phyloP scores from a whole-genome alignment of 64 coral and sea anemone species.

The Actinia tenebrosa region DNA sequence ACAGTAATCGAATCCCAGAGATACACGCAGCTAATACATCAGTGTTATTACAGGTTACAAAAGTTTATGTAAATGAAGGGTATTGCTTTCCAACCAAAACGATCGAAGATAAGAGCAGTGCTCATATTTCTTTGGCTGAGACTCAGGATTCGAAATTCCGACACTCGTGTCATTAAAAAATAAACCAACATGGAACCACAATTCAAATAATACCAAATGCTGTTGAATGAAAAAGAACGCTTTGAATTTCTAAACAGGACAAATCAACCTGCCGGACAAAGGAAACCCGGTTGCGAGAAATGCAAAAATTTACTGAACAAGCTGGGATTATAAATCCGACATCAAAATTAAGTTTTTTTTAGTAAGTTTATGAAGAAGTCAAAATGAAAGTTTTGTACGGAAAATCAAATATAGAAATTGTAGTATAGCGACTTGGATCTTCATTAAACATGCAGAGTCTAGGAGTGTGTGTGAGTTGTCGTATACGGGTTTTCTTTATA shows the following conservation, averaged over 20 bases:
- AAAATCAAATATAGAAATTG: not conserved
- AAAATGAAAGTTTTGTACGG: not conserved
- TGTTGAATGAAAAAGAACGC: conserved; percentile 9
- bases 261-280: conserved; percentile 1
- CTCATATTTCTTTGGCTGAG: not conserved
- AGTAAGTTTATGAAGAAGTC: not conserved
- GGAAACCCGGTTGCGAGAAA: not conserved
- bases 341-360: not conserved
- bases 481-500: not conserved
- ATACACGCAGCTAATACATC: not conserved
- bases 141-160: not conserved
- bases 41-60: not conserved
- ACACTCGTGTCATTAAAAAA: not conserved
- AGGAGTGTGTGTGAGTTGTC: not conserved
- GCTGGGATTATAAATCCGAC: not conserved
- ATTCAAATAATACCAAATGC: not conserved
- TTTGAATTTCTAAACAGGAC: not conserved
- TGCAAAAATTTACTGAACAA: not conserved
- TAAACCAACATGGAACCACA: not conserved
- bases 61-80: conserved; percentile 2
- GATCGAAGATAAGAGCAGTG: not conserved
- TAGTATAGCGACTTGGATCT: not conserved
- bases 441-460: not conserved
- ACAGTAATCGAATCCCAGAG: not conserved
- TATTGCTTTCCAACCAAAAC: not conserved